A percentile compares a stretch with the other conserved stretches of the same genome.
phyloP scores from a whole-genome alignment of 2,888 invertebrate species.

The Antitype chi region DNA sequence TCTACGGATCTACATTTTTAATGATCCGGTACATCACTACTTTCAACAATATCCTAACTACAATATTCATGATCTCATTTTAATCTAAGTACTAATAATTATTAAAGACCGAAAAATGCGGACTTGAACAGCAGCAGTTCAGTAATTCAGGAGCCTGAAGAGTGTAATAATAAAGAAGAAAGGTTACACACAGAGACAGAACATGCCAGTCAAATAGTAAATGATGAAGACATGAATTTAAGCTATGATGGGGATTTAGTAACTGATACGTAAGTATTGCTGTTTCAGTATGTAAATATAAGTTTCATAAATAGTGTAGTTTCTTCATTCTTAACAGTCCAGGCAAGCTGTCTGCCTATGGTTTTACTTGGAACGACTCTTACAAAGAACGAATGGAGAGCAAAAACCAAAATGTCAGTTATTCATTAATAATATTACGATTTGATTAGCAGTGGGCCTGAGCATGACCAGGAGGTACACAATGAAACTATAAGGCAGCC shows the following conservation, averaged over 20 bases:
- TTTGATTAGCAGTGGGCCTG: conserved; percentile 36
- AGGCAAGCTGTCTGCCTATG: neutral
- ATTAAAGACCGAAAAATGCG: conserved; percentile 28
- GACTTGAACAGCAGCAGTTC: conserved; percentile 36
- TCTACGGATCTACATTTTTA: no score
- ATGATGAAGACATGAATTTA: conserved; percentile 20
- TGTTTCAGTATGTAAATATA: neutral
- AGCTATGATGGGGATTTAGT: neutral
- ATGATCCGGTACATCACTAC: no score
- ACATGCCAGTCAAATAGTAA: neutral
- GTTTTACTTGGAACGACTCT: neutral
- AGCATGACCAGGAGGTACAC: conserved; percentile 5
- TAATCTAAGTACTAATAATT: neutral
- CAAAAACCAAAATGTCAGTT: neutral
- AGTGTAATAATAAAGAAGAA: neutral
- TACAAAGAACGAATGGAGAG: neutral
- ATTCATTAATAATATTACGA: neutral
- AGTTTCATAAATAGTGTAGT: neutral
- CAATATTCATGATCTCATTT: neutral
- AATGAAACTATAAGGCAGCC: conserved; percentile 16
- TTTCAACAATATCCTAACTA: no score
- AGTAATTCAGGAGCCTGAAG: conserved; percentile 10
- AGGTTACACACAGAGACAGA: neutral
- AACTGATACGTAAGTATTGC: conserved; percentile 41
- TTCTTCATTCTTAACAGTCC: neutral